Evolutionary conservation across 2,888 invertebrate genomes (phyloP), one percentile per base, ranked within the genome.

Genomic region (Didymodactylos carnosus): DNA sequence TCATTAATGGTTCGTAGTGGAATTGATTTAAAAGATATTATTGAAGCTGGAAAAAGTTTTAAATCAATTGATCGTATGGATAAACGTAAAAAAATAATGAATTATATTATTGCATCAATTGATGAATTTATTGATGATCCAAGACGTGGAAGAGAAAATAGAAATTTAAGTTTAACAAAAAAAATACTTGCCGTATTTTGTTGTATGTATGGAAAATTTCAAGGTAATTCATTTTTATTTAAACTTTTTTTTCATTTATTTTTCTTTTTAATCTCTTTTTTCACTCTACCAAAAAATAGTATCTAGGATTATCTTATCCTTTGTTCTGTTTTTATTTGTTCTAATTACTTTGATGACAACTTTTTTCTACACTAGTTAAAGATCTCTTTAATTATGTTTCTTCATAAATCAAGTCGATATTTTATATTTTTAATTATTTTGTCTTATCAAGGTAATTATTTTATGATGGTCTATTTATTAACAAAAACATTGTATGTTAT

Each of bases 41-140:
- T 74, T 53, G 74, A 74, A 69, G 74, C 74, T 4, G 74, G 71
- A 25, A 71, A 74, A 25, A 71, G 71, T 19, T 74, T 71, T 35
- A 74, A 74, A 69, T 74, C 74, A 39, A 71, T 74, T 25, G 74
- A 74, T 19, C 51, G 71, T 53, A 62, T 74, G 29, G 25, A 41
- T 23, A 74, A 74, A 43, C 51, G 71, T 51, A 40, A 51, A 25
- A 74, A 74, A 69, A 74, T 74, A 25, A 74, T 74, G 74, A 71
- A 74, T n/a, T 74, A 74, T 27, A 74, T 74, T 23, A 71, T 74
- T 19, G 53, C 71, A 19, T 71, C 71, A 13, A 74, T 74, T 43
- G 74, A 74, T 53, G 71, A 74, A 39, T 74, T 71, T 39, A 71
- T 71, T 23, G 71, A 53, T 69, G 71, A 74, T 39, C 74, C 74